Evolutionary conservation across 2,797 vertebrate genomes (phyloP).

Genomic region (Triplophysa bombifrons): DNA sequence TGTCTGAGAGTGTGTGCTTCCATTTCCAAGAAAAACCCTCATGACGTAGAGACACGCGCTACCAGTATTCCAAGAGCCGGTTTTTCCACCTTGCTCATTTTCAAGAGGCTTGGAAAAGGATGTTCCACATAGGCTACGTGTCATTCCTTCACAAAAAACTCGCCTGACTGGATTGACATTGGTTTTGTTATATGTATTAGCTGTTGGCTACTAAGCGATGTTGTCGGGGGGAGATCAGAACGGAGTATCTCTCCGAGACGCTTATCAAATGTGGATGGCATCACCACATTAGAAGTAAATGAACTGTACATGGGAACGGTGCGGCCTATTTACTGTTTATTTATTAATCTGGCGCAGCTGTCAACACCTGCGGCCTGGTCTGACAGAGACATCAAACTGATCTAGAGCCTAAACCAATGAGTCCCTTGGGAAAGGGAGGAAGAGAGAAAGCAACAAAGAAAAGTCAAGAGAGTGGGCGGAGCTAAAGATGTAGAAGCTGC

Average conservation of each 20-base stretch:
- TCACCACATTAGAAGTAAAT: slow-evolving; percentile 39
- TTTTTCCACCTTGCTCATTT: neutral
- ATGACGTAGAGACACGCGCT: neutral
- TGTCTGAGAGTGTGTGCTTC: slow-evolving; percentile 30
- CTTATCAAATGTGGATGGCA: slow-evolving; percentile 40
- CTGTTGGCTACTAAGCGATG: neutral
- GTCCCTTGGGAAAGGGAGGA: slow-evolving; percentile 33
- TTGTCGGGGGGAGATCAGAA: neutral
- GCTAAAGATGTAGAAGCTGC: neutral
- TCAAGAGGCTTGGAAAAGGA: neutral
- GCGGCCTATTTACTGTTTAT: slow-evolving; percentile 66
- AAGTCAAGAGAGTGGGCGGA: neutral
- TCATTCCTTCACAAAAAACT: neutral
- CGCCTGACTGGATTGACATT: neutral
- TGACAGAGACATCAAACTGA: slow-evolving; percentile 52
- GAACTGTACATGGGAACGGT: neutral
- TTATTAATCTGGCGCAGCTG: slow-evolving; percentile 73
- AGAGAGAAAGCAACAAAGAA: neutral
- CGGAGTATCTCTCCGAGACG: neutral
- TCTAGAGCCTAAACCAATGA: slow-evolving; percentile 28
- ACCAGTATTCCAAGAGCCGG: slow-evolving; percentile 1
- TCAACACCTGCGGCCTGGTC: slow-evolving; percentile 67
- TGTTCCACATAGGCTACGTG: neutral
- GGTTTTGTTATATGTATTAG: neutral
- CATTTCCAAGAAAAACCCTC: slow-evolving; percentile 46